Conservation (phyloP, 2,888 invertebrate genomes). For the Cenopis cana region DNA sequence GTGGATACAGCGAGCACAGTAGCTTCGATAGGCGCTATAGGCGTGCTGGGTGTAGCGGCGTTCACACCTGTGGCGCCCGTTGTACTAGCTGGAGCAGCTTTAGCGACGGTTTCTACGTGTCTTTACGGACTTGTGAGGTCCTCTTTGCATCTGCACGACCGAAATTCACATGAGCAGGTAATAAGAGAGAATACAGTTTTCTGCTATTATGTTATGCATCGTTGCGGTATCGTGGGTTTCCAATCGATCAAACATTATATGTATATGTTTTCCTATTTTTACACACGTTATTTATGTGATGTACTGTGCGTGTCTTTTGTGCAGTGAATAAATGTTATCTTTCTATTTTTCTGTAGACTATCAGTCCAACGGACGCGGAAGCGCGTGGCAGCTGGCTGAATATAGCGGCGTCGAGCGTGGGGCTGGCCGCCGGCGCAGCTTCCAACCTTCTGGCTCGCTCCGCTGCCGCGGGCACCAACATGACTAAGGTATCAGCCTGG, state of each 20-base stretch:
- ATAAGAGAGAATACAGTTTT: too few species aligned
- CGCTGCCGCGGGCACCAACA: constrained; percentile 77
- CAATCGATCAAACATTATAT: too few species aligned
- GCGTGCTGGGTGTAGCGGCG: constrained; percentile 79
- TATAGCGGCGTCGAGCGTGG: constrained; percentile 83
- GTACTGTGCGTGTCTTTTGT: neutral
- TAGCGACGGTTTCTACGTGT: constrained; percentile 77
- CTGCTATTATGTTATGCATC: too few species aligned
- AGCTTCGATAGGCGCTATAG: constrained; percentile 76
- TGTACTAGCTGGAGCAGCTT: constrained; percentile 76
- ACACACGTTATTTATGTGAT: too few species aligned
- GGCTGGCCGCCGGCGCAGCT: constrained; percentile 83
- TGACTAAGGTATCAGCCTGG: constrained; percentile 69
- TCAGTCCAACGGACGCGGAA: constrained; percentile 81
- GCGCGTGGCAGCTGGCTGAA: constrained; percentile 86
- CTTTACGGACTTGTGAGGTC: constrained; percentile 82
- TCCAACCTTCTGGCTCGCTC: constrained; percentile 74
- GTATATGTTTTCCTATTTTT: too few species aligned
- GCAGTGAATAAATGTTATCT: constrained; percentile 11
- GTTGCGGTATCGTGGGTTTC: too few species aligned
- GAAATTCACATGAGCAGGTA: constrained; percentile 82
- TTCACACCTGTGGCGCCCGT: constrained; percentile 81
- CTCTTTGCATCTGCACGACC: constrained; percentile 76
- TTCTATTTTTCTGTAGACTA: constrained; percentile 58
- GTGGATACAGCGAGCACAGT: constrained; percentile 75